These are phyloP conservation scores for Miichthys miiuy DNA, from an alignment of 2,797 vertebrate species.

Conservation along the genomic window DNA sequence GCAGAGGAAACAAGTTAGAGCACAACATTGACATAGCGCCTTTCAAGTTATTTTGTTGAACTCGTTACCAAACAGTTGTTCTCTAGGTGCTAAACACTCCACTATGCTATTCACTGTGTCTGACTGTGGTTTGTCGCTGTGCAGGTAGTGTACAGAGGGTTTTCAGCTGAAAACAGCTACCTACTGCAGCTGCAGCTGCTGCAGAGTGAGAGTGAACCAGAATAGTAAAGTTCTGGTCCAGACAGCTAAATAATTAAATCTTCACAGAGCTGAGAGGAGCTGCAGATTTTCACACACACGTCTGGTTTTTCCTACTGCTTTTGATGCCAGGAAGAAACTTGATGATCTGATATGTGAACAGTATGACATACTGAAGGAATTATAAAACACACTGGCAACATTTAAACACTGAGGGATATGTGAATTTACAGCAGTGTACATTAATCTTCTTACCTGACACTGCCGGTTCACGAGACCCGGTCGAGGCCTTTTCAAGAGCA, in stretches of 20 bases:
- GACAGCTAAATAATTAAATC: background rate
- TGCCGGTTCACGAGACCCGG: background rate
- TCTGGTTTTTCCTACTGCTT: too few species aligned
- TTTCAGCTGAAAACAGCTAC: too few species aligned
- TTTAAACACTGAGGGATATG: background rate
- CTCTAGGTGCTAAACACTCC: too few species aligned
- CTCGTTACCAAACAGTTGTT: too few species aligned
- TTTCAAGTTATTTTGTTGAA: too few species aligned
- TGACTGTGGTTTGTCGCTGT: too few species aligned
- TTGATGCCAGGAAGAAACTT: background rate
- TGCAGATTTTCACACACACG: background rate
- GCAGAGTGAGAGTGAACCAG: too few species aligned
- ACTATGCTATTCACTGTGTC: too few species aligned
- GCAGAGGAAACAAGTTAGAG: too few species aligned
- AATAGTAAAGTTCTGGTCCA: background rate
- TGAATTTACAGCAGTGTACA: background rate
- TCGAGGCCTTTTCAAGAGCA: constrained; percentile 53
- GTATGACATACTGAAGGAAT: background rate
- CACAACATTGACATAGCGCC: too few species aligned
- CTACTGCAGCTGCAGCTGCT: too few species aligned
- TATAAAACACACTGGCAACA: background rate
- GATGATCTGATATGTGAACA: background rate
- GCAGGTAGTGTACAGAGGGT: too few species aligned
- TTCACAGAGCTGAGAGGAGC: background rate
- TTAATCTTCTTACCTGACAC: constrained; percentile 41